phyloP scores from a whole-genome alignment of 2,113 vertebrate species.

The Neotragus moschatus region DNA sequence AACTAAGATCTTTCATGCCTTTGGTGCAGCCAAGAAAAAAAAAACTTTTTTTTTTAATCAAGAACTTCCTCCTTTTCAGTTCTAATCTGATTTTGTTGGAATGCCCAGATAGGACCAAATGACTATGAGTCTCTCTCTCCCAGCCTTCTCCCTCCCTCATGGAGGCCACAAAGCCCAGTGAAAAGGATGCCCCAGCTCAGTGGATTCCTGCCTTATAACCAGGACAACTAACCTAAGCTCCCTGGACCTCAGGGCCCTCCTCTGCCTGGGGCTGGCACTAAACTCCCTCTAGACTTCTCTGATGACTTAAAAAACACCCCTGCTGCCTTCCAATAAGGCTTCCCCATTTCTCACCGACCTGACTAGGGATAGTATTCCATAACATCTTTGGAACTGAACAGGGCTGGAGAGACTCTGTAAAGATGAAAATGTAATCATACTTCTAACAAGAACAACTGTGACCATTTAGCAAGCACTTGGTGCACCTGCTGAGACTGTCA shows the following conservation, averaged over 20 bases:
- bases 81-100: neutral
- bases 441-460: neutral
- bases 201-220: neutral
- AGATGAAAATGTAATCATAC: neutral
- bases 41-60: neutral
- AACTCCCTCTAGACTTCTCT: neutral
- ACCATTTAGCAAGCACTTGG: neutral
- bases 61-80: neutral
- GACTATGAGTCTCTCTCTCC: neutral
- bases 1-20: neutral
- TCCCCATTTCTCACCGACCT: neutral
- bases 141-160: rapidly evolving
- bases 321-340: neutral
- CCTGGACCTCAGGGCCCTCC: neutral
- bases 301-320: neutral
- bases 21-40: neutral
- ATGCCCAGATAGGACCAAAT: neutral
- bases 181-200: neutral
- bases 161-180: neutral
- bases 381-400: neutral
- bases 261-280: neutral
- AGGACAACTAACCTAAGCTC: neutral
- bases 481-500: neutral
- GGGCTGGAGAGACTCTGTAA: neutral
- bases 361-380: neutral